Percentiles rank a stretch among this genome's conserved stretches.
These are phyloP conservation scores for Ophioninae sp. DNA, from an alignment of 2,888 invertebrate species.

Conservation along the genomic window DNA sequence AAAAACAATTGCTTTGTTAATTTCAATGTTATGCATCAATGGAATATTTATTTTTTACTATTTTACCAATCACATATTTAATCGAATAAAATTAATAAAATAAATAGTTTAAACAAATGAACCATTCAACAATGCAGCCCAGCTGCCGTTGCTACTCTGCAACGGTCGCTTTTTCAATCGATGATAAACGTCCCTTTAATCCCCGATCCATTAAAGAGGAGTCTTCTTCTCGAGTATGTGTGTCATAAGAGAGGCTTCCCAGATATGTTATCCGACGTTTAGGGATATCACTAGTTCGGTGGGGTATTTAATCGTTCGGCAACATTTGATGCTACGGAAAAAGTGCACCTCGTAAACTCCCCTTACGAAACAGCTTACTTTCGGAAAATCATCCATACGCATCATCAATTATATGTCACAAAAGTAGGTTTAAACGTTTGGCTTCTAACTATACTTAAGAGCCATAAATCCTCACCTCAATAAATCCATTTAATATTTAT, in stretches of 20 bases:
- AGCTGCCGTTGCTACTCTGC: neutral
- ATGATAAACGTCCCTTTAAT: slow-evolving; percentile 62
- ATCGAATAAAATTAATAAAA: neutral
- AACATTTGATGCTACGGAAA: neutral
- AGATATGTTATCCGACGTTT: slow-evolving; percentile 43
- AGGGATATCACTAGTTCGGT: slow-evolving; percentile 32
- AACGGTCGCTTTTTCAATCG: slow-evolving; percentile 18
- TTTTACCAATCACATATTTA: neutral
- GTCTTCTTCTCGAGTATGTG: slow-evolving; percentile 46
- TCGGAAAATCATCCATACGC: neutral
- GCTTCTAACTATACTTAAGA: neutral
- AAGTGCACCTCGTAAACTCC: neutral
- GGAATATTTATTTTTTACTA: neutral
- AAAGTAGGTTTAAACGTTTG: neutral
- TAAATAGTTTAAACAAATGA: neutral
- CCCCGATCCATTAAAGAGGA: slow-evolving; percentile 57
- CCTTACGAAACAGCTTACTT: neutral
- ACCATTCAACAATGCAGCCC: slow-evolving; percentile 3
- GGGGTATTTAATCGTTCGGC: slow-evolving; percentile 44
- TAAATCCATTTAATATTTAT: too few relatives aligned
- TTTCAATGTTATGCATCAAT: neutral
- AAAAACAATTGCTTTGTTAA: neutral
- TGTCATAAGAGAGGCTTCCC: slow-evolving; percentile 34
- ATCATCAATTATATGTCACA: neutral
- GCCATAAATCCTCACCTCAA: neutral